phyloP scores from a whole-genome alignment of 2,113 vertebrate species.

The Leptodactylus fuscus region DNA sequence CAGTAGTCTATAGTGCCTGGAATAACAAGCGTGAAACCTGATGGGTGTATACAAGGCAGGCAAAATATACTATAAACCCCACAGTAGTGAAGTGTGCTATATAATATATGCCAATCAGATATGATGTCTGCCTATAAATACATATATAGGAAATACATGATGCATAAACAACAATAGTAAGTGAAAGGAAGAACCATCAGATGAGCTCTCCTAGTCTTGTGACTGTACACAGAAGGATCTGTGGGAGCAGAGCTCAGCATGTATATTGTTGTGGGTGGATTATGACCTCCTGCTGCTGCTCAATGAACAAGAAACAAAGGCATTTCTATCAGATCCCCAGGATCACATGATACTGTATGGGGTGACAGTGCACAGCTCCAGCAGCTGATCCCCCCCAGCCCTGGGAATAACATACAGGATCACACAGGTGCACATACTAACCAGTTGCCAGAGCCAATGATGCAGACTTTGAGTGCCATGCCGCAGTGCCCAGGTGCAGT shows the following conservation, averaged over 20 bases:
- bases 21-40: too few relatives aligned
- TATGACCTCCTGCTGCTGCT: not conserved
- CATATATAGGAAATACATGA: too few relatives aligned
- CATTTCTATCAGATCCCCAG: not conserved
- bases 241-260: not conserved
- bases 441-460: constrained; percentile 97
- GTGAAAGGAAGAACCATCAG: too few relatives aligned
- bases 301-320: constrained; percentile 16
- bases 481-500: not conserved
- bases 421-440: constrained; percentile 69
- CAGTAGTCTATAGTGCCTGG: too few relatives aligned
- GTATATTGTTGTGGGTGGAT: not conserved
- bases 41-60: too few relatives aligned
- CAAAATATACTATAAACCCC: too few relatives aligned
- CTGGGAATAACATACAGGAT: too few relatives aligned
- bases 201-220: too few relatives aligned
- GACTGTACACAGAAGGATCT: not conserved
- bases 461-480: constrained; percentile 81
- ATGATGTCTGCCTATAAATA: too few relatives aligned
- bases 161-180: too few relatives aligned
- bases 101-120: too few relatives aligned
- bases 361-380: not conserved
- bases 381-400: not conserved
- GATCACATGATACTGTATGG: not conserved
- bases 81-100: too few relatives aligned